Evolutionary conservation across 2,113 vertebrate genomes (phyloP).

Genomic region (Cnemophilus loriae): DNA sequence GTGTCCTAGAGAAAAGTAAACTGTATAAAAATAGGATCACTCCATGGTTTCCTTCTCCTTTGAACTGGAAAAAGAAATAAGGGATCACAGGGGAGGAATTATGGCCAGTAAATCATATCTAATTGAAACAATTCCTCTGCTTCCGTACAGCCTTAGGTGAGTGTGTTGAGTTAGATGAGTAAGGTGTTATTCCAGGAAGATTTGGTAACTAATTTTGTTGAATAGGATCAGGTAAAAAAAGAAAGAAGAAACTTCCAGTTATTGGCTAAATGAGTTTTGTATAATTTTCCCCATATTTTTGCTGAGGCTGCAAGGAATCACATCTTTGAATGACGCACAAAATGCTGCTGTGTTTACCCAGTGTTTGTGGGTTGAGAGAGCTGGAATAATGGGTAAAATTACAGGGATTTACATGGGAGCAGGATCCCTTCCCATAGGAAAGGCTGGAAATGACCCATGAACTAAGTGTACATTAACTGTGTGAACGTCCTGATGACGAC

Average conservation of each 20-base stretch:
- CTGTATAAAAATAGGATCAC: conserved; percentile 88
- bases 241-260: not conserved
- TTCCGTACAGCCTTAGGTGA: not conserved
- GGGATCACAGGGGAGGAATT: not conserved
- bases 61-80: conserved; percentile 72
- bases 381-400: not conserved
- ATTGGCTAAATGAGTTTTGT: not conserved
- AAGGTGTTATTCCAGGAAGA: not conserved
- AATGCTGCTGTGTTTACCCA: not conserved
- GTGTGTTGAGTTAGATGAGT: not conserved
- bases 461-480: too few relatives aligned
- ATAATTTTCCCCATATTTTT: not conserved
- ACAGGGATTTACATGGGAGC: not conserved
- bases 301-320: not conserved
- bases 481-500: not conserved
- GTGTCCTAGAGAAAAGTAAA: conserved; percentile 82
- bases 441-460: not conserved
- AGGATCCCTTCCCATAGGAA: not conserved
- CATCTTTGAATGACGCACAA: not conserved
- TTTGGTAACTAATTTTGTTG: not conserved
- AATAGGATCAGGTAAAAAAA: not conserved
- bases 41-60: conserved; percentile 76
- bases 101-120: not conserved
- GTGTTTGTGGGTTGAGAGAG: not conserved
- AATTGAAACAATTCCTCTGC: not conserved